Evolutionary conservation across 2,797 vertebrate genomes (phyloP).

Genomic region (Acanthurus tractus): DNA sequence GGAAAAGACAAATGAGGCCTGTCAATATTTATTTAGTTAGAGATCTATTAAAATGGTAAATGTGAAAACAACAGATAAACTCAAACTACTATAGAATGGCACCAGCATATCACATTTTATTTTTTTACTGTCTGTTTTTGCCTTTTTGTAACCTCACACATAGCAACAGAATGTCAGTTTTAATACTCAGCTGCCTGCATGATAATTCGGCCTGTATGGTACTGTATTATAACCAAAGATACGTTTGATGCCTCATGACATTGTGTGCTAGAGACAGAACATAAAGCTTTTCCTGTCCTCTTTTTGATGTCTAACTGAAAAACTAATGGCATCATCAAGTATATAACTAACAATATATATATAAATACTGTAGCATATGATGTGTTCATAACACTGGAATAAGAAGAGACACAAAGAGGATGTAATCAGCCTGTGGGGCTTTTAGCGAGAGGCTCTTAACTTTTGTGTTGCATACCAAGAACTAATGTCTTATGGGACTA

Average conservation of each 20-base stretch:
- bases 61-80: not conserved
- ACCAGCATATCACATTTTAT: not conserved
- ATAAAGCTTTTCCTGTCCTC: slow-evolving; percentile 24
- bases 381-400: slow-evolving; percentile 38
- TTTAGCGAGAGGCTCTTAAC: slow-evolving; percentile 47
- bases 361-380: slow-evolving; percentile 42
- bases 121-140: not conserved
- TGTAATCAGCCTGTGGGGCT: slow-evolving; percentile 37
- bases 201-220: slow-evolving; percentile 12
- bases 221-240: too few species aligned
- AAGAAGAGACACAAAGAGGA: slow-evolving; percentile 31
- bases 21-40: not conserved
- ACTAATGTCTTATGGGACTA: slow-evolving; percentile 36
- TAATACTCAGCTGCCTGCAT: slow-evolving; percentile 31
- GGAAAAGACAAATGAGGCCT: not conserved
- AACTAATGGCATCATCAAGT: slow-evolving; percentile 46
- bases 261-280: slow-evolving; percentile 3
- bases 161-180: not conserved
- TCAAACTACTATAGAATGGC: not conserved
- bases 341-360: slow-evolving; percentile 54
- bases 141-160: not conserved
- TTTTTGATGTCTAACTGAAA: slow-evolving; percentile 57
- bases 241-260: too few species aligned
- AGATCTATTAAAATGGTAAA: not conserved
- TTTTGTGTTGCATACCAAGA: slow-evolving; percentile 12